A percentile compares a stretch with the other conserved stretches of the same genome.
Conservation (phyloP, 2,888 invertebrate genomes). For the Cistogaster globosa region DNA sequence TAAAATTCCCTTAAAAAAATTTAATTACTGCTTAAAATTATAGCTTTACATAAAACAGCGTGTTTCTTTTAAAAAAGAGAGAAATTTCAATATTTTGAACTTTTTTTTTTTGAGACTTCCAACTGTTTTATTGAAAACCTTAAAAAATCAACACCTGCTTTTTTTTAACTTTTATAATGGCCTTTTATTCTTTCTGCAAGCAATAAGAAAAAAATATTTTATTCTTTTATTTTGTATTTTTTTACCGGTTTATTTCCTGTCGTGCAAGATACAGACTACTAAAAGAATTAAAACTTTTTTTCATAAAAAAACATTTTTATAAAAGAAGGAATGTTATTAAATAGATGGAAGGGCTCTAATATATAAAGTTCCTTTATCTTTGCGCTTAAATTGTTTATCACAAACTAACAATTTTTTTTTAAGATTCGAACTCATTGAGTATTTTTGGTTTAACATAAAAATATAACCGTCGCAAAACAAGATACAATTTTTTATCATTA, state of each 20-base stretch:
- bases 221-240: conserved; percentile 15
- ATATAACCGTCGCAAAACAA: too few species aligned
- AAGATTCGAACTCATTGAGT: too few species aligned
- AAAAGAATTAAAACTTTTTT: not conserved
- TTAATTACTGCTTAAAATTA: not conserved
- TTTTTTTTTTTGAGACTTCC: conserved; percentile 10
- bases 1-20: not conserved
- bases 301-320: not conserved
- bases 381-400: too few species aligned
- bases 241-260: conserved; percentile 26
- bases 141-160: conserved; percentile 64
- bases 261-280: not conserved
- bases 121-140: conserved; percentile 44
- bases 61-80: not conserved
- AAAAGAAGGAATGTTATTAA: too few species aligned
- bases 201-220: conserved; percentile 7
- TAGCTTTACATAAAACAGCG: not conserved
- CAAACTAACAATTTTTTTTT: too few species aligned
- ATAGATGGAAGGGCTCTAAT: too few species aligned
- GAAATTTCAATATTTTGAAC: conserved; percentile 4
- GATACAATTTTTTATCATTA: too few species aligned
- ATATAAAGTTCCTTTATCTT: too few species aligned
- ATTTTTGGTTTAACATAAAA: too few species aligned
- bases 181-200: conserved; percentile 5
- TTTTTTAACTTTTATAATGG: conserved; percentile 49